Percentiles rank a stretch among this genome's conserved stretches.
Evolutionary conservation across 2,113 vertebrate genomes (phyloP).

Genomic region (Rhinoderma darwinii): DNA sequence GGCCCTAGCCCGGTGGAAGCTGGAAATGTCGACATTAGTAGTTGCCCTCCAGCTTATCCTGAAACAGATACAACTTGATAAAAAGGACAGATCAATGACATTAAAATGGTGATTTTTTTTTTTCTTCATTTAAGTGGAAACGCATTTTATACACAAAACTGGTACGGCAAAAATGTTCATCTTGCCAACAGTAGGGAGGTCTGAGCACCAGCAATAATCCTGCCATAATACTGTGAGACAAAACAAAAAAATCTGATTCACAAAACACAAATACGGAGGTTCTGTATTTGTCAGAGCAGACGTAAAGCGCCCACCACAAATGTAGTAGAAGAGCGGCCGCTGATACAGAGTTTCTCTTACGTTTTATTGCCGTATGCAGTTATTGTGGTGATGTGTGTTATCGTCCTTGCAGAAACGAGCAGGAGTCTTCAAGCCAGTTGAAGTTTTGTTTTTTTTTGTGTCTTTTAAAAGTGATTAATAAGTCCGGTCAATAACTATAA

Average conservation of each 20-base stretch:
- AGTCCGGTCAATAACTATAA: slow-evolving; percentile 73
- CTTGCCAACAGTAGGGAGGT: not conserved
- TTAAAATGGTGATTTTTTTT: slow-evolving; percentile 29
- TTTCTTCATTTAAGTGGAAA: not conserved
- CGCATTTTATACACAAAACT: too few species aligned
- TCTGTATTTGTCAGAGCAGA: not conserved
- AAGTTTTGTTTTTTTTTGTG: slow-evolving; percentile 66
- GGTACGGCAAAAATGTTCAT: too few species aligned
- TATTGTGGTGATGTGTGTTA: slow-evolving; percentile 61
- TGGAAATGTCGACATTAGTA: too few species aligned
- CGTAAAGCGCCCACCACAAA: slow-evolving; percentile 13
- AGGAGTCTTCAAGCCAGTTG: slow-evolving; percentile 82
- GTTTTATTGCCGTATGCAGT: slow-evolving; percentile 76
- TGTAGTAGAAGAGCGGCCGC: not conserved
- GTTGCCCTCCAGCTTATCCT: too few species aligned
- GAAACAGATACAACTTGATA: too few species aligned
- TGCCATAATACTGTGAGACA: not conserved
- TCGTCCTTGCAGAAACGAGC: slow-evolving; percentile 75
- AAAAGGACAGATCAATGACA: too few species aligned
- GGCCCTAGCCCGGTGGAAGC: too few species aligned
- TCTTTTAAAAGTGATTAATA: slow-evolving; percentile 74
- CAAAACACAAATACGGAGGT: not conserved
- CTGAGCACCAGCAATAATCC: slow-evolving; percentile 27
- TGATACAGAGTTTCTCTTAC: not conserved
- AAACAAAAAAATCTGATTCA: not conserved